Percentiles rank a stretch among this genome's conserved stretches.
Conservation (phyloP, 1,140 invertebrate species). For the Aphis gossypii region DNA sequence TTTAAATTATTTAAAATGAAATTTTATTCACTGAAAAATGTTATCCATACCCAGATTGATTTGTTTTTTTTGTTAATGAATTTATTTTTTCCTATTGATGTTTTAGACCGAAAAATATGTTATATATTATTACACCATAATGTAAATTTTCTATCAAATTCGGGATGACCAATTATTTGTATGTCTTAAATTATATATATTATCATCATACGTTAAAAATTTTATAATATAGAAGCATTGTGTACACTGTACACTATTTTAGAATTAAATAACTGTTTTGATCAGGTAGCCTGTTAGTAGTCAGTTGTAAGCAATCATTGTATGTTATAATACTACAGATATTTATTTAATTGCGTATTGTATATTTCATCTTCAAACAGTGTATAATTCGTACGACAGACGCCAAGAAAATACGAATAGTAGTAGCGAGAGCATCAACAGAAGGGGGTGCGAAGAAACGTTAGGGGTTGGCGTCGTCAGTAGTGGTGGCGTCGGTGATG, state of each 20-base stretch:
- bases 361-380: not conserved
- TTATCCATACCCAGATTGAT: not conserved
- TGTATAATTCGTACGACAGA: not conserved
- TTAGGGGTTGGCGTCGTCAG: not conserved
- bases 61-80: not conserved
- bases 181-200: no score
- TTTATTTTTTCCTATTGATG: not conserved
- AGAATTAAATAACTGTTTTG: not conserved
- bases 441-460: not conserved
- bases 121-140: not conserved
- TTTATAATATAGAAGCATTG: not conserved
- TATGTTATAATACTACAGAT: not conserved
- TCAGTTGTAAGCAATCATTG: not conserved
- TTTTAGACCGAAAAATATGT: not conserved
- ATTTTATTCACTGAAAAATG: not conserved
- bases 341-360: constrained; percentile 9
- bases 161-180: not conserved
- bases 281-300: not conserved
- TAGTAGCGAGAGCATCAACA: not conserved
- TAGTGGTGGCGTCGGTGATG: not conserved
- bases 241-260: not conserved
- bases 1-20: not conserved
- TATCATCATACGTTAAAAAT: not conserved
- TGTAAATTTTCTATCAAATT: not conserved
- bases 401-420: not conserved